Evolutionary conservation across 1,140 invertebrate genomes (phyloP).

Genomic region (Lethocerus indicus): DNA sequence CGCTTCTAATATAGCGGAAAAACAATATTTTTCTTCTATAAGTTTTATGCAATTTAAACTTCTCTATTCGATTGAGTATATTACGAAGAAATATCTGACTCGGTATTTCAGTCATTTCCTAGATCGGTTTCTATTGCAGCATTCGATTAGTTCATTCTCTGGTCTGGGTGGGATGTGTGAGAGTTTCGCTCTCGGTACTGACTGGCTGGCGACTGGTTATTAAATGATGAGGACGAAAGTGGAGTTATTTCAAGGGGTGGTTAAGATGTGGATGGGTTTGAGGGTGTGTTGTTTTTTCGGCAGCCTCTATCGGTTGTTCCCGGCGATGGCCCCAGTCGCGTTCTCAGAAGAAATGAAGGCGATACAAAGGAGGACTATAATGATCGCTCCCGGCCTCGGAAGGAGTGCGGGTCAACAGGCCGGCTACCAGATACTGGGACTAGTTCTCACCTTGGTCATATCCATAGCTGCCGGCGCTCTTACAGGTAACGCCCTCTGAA

Average conservation of each 20-base stretch:
- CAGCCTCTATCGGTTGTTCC: slow-evolving; percentile 33
- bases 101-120: no score
- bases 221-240: background rate
- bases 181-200: background rate
- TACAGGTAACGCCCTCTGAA: slow-evolving; percentile 44
- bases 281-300: background rate
- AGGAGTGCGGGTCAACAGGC: slow-evolving; percentile 53
- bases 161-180: background rate
- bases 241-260: background rate
- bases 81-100: no score
- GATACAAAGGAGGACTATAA: slow-evolving; percentile 16
- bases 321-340: slow-evolving; percentile 27
- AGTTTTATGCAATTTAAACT: no score
- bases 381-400: slow-evolving; percentile 30
- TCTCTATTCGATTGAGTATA: no score
- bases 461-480: slow-evolving; percentile 57
- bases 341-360: slow-evolving; percentile 22
- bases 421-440: slow-evolving; percentile 54
- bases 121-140: no score
- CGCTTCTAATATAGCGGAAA: no score
- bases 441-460: slow-evolving; percentile 48
- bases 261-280: background rate
- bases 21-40: no score
- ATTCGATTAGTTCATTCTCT: background rate
- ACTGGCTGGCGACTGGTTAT: background rate